These are phyloP conservation scores for Gallinago solitaria DNA, from an alignment of 2,797 vertebrate species.

Conservation along the genomic window DNA sequence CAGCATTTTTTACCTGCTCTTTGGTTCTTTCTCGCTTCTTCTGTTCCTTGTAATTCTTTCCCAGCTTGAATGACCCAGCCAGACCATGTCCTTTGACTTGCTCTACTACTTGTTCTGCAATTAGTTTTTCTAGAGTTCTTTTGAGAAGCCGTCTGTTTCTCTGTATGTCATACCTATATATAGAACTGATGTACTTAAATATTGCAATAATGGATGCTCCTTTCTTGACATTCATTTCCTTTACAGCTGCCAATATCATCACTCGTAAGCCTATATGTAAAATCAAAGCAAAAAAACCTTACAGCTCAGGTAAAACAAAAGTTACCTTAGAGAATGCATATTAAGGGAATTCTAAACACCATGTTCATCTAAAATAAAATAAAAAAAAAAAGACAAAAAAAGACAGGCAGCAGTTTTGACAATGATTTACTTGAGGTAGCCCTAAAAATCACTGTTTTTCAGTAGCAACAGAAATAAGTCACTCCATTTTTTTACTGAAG, in stretches of 20 bases:
- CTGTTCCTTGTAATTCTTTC: constrained; percentile 93
- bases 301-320: constrained; percentile 18
- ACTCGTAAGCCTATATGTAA: constrained; percentile 85
- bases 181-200: constrained; percentile 89
- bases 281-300: constrained; percentile 14
- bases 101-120: constrained; percentile 87
- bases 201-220: constrained; percentile 91
- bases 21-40: constrained; percentile 79
- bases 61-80: constrained; percentile 93
- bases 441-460: neutral
- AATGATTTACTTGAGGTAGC: neutral
- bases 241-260: constrained; percentile 92
- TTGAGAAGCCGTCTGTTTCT: constrained; percentile 90
- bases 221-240: constrained; percentile 91
- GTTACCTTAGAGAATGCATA: neutral
- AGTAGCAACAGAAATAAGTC: neutral
- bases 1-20: constrained; percentile 80
- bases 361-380: neutral
- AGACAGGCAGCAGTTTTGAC: neutral
- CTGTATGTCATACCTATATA: constrained; percentile 88
- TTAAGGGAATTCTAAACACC: neutral
- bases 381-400: neutral
- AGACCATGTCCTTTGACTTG: constrained; percentile 95
- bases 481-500: neutral
- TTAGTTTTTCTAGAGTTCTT: constrained; percentile 88